phyloP scores from a whole-genome alignment of 53 echinoderm and acorn worm genomes.

The Echinarachnius parma region DNA sequence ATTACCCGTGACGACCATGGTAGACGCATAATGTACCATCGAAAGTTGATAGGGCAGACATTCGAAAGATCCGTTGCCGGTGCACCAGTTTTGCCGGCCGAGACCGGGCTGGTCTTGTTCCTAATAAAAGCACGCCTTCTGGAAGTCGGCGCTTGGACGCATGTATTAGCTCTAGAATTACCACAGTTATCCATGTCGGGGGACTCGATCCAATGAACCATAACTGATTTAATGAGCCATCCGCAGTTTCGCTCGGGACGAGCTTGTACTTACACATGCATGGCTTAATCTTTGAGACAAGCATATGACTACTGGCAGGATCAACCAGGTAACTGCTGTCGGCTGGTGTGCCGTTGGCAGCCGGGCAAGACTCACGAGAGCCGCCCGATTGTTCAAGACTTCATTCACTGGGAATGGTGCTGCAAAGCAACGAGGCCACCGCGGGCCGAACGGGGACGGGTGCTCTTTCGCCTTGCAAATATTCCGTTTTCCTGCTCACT shows the following conservation, averaged over 20 bases:
- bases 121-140: constrained; percentile 67
- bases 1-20: constrained; percentile 64
- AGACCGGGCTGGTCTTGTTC: constrained; percentile 65
- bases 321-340: constrained; percentile 66
- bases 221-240: constrained; percentile 91
- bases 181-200: constrained; percentile 88
- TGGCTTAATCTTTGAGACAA: constrained; percentile 95
- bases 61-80: constrained; percentile 63
- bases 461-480: no score
- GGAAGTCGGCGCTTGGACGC: constrained; percentile 75
- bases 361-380: no score
- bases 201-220: constrained; percentile 68
- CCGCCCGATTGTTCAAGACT: no score
- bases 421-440: no score
- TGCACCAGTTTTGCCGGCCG: constrained; percentile 45
- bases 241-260: constrained; percentile 59
- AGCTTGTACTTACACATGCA: constrained; percentile 70
- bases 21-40: constrained; percentile 65
- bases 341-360: neutral
- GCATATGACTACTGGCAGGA: constrained; percentile 91
- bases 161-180: constrained; percentile 94
- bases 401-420: no score
- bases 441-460: no score
- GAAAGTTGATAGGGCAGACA: constrained; percentile 69
- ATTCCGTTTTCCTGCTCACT: no score